Percentiles rank a stretch among this genome's conserved stretches.
phyloP scores from a whole-genome alignment of 1,140 invertebrate genomes.

The Diprion similis region DNA sequence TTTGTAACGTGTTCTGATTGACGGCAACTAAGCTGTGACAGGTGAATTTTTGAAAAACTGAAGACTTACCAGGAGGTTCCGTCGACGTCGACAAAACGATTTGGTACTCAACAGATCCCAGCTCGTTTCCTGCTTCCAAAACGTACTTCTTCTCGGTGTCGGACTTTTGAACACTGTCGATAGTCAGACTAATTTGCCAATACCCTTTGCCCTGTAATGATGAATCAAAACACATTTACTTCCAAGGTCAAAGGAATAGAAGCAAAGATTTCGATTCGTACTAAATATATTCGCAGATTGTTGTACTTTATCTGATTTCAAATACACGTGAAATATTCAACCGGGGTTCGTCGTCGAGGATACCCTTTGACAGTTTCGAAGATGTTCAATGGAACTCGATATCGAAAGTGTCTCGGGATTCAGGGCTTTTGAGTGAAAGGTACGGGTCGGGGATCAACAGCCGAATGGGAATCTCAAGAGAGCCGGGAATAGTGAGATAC shows the following conservation, averaged over 20 bases:
- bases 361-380: too few relatives aligned
- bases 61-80: slow-evolving; percentile 70
- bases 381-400: not conserved
- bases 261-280: slow-evolving; percentile 26
- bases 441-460: not conserved
- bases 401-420: not conserved
- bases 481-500: not conserved
- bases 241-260: slow-evolving; percentile 10
- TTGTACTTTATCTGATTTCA: too few relatives aligned
- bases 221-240: slow-evolving; percentile 41
- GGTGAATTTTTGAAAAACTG: slow-evolving; percentile 2
- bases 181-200: slow-evolving; percentile 71
- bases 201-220: slow-evolving; percentile 65
- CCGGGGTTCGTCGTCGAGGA: too few relatives aligned
- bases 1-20: not conserved
- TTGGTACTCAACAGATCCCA: slow-evolving; percentile 68
- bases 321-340: too few relatives aligned
- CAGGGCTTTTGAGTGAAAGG: not conserved
- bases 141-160: slow-evolving; percentile 76
- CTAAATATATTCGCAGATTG: not conserved
- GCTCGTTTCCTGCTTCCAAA: slow-evolving; percentile 69
- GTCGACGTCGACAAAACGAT: slow-evolving; percentile 74
- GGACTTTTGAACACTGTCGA: slow-evolving; percentile 73
- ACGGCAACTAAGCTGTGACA: not conserved
- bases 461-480: not conserved